A percentile compares a stretch with the other conserved stretches of the same genome.
Conservation (phyloP, 2,113 vertebrate genomes). For the Ameiurus melas region DNA sequence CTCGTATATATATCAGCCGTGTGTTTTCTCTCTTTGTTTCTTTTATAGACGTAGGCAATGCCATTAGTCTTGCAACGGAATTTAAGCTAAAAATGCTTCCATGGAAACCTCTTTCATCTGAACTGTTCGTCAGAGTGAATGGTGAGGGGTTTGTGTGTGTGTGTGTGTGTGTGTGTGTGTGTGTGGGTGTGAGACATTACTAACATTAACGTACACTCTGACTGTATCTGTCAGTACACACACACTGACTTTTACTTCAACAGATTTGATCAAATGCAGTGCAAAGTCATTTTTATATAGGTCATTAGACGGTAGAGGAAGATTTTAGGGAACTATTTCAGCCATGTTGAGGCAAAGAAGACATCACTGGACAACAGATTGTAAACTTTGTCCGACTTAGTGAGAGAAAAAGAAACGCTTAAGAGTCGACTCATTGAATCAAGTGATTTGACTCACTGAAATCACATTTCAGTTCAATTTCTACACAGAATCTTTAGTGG, state of each 20-base stretch:
- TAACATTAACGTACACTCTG: background rate
- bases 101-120: background rate
- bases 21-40: background rate
- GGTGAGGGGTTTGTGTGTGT: background rate
- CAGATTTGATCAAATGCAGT: background rate
- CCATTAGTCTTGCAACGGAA: background rate
- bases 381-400: background rate
- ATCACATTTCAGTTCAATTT: too few species aligned
- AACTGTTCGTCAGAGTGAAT: background rate
- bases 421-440: background rate
- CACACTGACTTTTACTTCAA: background rate
- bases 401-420: background rate
- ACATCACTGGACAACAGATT: background rate
- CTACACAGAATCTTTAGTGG: background rate
- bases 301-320: background rate
- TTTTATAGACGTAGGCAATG: background rate
- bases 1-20: background rate
- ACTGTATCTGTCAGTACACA: background rate
- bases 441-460: background rate
- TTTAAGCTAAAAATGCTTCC: background rate
- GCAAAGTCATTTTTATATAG: background rate
- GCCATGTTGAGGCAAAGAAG: background rate
- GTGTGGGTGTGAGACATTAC: too few species aligned
- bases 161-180: constrained; percentile 1
- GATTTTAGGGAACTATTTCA: background rate